Base-by-base conservation (phyloP, 2,888 invertebrate genomes). In the Pyrochroa serraticornis region DNA sequence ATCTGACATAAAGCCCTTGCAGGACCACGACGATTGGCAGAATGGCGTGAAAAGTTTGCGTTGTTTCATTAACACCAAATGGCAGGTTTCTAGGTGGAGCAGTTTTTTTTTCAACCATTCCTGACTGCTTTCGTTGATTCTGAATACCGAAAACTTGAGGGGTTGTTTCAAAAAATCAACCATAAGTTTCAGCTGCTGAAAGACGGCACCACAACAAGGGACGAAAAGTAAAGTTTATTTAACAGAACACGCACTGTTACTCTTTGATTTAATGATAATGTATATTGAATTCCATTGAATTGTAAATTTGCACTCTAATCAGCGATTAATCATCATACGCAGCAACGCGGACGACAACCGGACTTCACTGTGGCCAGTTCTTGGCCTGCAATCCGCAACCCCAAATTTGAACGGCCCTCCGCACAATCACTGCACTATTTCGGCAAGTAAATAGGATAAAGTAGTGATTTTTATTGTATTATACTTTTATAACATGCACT, bases 1-100 rank as follows among this genome's bases (percentile, higher is more conserved):
- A 80, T 79, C 81, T 81, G 74, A 78, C 74, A 75, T 71, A 64
- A 41, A 56, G 43, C 45, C 63, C 59, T 61, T 73, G 70, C 48
- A 71, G 62, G 65, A 70, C 66, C 67, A 71, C 63, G 62, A 63
- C 55, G 56, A 64, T 51, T 60, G 69, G 63, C 46, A 38, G 13
- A 48, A 64, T 45, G 59, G 62, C 54, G 55, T 62, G 57, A 46
- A 61, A 44, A 48, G 51, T 60, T 62, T 67, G 53, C 65, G 63
- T 68, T 68, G 67, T 64, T 68, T 67, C 73, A 72, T 70, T 58
- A 69, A 68, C 65, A 61, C 58, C 51, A 63, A 62, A 55, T 65
- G 63, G 47, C 57, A 63, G 56, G 55, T 59, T 57, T 65, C 61
- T 60, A 47, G 38, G 13, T 39, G 45, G 22, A 22, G 22, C 53